A percentile compares a stretch with the other conserved stretches of the same genome.
phyloP scores from a whole-genome alignment of 2,797 vertebrate genomes.

The Okamejei kenojei region DNA sequence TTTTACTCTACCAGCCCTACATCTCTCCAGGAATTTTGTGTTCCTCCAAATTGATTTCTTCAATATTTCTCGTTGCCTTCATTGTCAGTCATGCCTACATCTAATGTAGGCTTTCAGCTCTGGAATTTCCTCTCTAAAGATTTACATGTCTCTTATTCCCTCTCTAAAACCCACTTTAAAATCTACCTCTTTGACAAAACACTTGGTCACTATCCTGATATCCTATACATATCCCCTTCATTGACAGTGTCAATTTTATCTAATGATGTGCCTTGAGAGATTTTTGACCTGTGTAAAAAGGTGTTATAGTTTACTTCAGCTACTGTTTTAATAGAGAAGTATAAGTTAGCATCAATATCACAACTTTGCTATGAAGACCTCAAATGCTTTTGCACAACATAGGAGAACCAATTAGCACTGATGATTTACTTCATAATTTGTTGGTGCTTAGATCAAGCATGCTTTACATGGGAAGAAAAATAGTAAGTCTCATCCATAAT shows the following conservation, averaged over 20 bases:
- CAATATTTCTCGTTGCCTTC: too few relatives aligned
- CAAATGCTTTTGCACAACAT: not conserved
- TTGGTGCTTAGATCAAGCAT: not conserved
- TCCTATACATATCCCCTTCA: not conserved
- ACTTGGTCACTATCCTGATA: not conserved
- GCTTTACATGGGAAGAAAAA: not conserved
- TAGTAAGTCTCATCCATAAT: not conserved
- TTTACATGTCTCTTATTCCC: too few relatives aligned
- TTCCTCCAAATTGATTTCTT: too few relatives aligned
- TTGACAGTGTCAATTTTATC: not conserved
- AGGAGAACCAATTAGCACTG: too few relatives aligned
- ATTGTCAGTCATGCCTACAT: too few relatives aligned
- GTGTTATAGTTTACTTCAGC: not conserved
- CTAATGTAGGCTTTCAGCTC: too few relatives aligned
- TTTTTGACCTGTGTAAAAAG: not conserved
- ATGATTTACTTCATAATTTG: not conserved
- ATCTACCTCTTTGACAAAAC: too few relatives aligned
- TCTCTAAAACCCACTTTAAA: not conserved
- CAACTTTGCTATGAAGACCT: not conserved
- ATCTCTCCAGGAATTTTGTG: too few relatives aligned
- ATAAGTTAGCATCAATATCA: not conserved
- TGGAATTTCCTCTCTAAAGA: too few relatives aligned
- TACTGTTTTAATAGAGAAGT: not conserved
- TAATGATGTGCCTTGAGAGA: not conserved
- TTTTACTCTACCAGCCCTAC: too few relatives aligned